A percentile compares a stretch with the other conserved stretches of the same genome.
Conservation (phyloP, 2,113 vertebrate genomes). For the Poeciliopsis retropinna region DNA sequence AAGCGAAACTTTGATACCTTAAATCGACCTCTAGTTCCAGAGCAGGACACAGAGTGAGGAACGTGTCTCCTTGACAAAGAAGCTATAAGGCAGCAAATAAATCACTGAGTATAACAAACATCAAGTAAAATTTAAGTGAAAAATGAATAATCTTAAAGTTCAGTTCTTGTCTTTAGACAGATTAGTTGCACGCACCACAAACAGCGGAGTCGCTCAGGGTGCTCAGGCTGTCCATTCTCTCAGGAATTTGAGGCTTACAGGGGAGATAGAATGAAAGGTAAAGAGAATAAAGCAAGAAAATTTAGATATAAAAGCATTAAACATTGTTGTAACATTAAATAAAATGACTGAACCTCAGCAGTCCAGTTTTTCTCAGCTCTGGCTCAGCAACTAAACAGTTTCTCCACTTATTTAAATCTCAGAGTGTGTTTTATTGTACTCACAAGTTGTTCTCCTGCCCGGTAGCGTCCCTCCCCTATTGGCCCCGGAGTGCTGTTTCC, state of each 20-base stretch:
- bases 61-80: slow-evolving; percentile 73
- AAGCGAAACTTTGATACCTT: slow-evolving; percentile 63
- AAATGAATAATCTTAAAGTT: slow-evolving; percentile 4
- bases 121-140: neutral
- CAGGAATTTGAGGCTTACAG: slow-evolving; percentile 81
- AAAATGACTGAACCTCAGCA: slow-evolving; percentile 4
- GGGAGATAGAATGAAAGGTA: slow-evolving; percentile 16
- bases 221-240: slow-evolving; percentile 82
- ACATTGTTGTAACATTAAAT: neutral
- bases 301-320: neutral
- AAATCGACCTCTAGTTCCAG: slow-evolving; percentile 77
- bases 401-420: neutral
- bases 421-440: slow-evolving; percentile 5
- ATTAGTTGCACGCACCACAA: slow-evolving; percentile 69
- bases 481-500: slow-evolving; percentile 57
- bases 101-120: slow-evolving; percentile 14
- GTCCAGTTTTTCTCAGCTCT: neutral
- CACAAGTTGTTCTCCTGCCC: slow-evolving; percentile 80
- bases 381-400: neutral
- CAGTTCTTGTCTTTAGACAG: neutral
- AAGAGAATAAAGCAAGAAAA: slow-evolving; percentile 13
- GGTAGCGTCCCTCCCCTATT: slow-evolving; percentile 66
- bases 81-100: slow-evolving; percentile 51
- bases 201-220: slow-evolving; percentile 81
- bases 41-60: slow-evolving; percentile 80